A percentile compares a stretch with the other conserved stretches of the same genome.
These are phyloP conservation scores for Carabus problematicus DNA, from an alignment of 2,888 invertebrate species.

Conservation along the genomic window DNA sequence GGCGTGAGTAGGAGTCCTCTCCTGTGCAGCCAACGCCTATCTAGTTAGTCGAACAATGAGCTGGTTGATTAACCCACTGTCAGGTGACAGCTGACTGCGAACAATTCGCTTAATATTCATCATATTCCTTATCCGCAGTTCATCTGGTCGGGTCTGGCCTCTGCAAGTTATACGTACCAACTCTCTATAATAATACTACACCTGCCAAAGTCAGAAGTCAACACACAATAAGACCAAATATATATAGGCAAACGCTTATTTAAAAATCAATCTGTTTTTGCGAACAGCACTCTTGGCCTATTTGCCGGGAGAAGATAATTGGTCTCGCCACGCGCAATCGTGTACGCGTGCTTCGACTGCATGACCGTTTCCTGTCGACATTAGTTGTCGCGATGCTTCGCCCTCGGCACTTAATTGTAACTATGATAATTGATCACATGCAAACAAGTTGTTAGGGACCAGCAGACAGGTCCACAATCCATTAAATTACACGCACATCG, in stretches of 20 bases:
- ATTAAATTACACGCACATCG: no score
- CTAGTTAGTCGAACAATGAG: conserved; percentile 41
- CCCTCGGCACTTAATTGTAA: conserved; percentile 25
- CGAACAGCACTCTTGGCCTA: conserved; percentile 2
- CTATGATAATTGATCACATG: conserved; percentile 39
- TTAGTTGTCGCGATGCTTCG: conserved; percentile 1
- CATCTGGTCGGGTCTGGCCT: conserved; percentile 15
- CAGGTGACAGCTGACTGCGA: conserved; percentile 42
- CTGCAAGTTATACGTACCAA: conserved; percentile 10
- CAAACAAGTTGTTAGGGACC: conserved; percentile 35
- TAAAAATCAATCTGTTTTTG: conserved; percentile 28
- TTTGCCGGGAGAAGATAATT: conserved; percentile 21
- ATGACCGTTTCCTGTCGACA: conserved; percentile 11
- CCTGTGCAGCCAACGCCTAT: conserved; percentile 8
- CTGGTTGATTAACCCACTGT: conserved; percentile 38
- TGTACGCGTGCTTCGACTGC: no score
- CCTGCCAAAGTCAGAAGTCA: conserved; percentile 20
- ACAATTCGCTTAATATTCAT: conserved; percentile 43
- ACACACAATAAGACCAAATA: conserved; percentile 14
- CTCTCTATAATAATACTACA: not conserved
- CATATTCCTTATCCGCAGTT: conserved; percentile 38
- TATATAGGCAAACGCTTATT: conserved; percentile 23
- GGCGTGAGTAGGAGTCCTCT: not conserved
- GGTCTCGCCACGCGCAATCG: not conserved
- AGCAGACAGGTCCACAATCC: no score